Percentiles rank a stretch among this genome's conserved stretches.
Evolutionary conservation across 1,140 invertebrate genomes (phyloP).

Genomic region (Holotrichia oblita): DNA sequence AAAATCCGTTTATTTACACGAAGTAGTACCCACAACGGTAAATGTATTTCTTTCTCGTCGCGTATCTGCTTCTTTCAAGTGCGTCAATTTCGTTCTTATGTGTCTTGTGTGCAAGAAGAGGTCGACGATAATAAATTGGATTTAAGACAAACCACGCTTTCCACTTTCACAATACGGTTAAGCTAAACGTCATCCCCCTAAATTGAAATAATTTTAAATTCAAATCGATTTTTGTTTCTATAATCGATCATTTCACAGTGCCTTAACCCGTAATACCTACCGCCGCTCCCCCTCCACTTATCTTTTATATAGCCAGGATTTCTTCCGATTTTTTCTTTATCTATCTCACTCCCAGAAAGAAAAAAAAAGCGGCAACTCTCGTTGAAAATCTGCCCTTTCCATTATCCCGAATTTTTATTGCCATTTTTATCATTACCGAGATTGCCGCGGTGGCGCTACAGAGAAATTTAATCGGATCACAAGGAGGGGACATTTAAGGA

Average conservation of each 20-base stretch:
- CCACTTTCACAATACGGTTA: constrained; percentile 52
- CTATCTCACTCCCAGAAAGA: background rate
- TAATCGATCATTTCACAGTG: constrained; percentile 52
- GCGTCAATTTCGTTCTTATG: background rate
- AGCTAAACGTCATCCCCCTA: constrained; percentile 56
- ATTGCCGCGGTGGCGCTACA: constrained; percentile 56
- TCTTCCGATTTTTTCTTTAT: background rate
- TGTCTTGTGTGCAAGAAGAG: background rate
- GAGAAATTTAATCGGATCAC: constrained; percentile 59
- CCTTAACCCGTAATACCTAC: constrained; percentile 1
- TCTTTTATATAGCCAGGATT: background rate
- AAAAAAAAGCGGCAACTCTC: constrained; percentile 39
- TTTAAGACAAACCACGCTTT: constrained; percentile 54
- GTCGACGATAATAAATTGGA: constrained; percentile 41
- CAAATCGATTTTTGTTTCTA: constrained; percentile 55
- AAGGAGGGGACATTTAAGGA: constrained; percentile 55
- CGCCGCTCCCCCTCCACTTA: background rate
- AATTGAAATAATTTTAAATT: constrained; percentile 58
- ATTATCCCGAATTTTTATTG: constrained; percentile 62
- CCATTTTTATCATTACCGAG: constrained; percentile 61
- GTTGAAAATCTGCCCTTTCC: constrained; percentile 49
- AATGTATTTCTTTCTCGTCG: background rate
- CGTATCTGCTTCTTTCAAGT: background rate
- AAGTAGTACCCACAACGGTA: background rate
- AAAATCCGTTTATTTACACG: background rate